Evolutionary conservation across 2,888 invertebrate species (phyloP).

Genomic region (Ophion costatus): DNA sequence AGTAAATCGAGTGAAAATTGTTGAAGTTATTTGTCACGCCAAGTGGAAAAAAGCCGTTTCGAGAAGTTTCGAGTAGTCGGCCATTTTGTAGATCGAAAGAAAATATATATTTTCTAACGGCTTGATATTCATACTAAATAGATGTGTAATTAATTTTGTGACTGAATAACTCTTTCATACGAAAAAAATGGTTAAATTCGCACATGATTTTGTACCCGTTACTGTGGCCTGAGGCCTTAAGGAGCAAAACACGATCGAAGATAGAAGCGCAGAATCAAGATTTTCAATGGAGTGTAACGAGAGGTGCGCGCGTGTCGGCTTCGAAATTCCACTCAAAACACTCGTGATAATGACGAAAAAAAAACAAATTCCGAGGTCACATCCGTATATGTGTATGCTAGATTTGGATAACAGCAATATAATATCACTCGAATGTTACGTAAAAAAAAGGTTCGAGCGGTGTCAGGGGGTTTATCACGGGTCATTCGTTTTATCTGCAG

Average conservation of each 20-base stretch:
- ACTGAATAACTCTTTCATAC: no score
- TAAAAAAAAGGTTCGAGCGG: constrained; percentile 51
- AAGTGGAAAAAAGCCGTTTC: no score
- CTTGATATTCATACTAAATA: no score
- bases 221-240: no score
- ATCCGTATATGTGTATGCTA: constrained; percentile 23
- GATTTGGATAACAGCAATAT: constrained; percentile 45
- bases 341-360: constrained; percentile 24
- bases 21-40: no score
- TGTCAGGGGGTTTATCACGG: constrained; percentile 67
- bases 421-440: constrained; percentile 27
- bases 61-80: no score
- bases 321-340: constrained; percentile 21
- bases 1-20: no score
- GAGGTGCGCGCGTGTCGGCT: not conserved
- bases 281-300: not conserved
- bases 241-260: not conserved
- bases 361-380: constrained; percentile 18
- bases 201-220: no score
- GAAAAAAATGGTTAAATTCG: no score
- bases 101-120: no score
- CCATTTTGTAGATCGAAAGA: no score
- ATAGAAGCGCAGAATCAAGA: constrained; percentile 14
- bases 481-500: constrained; percentile 82
- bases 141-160: no score